Evolutionary conservation across 2,113 vertebrate species (phyloP).

Genomic region (Felis chaus): DNA sequence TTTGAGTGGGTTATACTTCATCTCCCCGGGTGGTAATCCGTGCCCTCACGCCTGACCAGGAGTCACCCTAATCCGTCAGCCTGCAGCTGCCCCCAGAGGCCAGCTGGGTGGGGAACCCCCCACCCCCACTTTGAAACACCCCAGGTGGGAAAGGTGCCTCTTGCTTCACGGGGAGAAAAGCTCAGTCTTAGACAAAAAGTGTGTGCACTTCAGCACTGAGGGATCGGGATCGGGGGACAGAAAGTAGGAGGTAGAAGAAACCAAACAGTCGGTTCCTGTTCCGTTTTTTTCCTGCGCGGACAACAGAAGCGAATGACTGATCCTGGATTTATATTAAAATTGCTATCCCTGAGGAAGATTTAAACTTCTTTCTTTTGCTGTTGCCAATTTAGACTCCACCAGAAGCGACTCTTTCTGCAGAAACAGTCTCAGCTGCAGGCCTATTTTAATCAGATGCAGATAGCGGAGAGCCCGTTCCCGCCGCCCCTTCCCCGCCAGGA

Average conservation of each 20-base stretch:
- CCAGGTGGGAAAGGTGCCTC: background rate
- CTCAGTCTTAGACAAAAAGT: background rate
- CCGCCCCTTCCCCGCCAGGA: conserved; percentile 81
- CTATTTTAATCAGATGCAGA: conserved; percentile 99
- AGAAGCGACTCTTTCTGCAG: conserved; percentile 97
- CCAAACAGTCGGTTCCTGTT: background rate
- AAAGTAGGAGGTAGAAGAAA: background rate
- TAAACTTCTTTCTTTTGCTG: conserved; percentile 26
- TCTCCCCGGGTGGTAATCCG: background rate
- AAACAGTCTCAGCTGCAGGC: conserved; percentile 95
- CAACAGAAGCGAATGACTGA: background rate
- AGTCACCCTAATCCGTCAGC: background rate
- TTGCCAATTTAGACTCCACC: conserved; percentile 90
- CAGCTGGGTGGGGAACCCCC: background rate
- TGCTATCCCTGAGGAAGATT: background rate
- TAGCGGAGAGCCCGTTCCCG: conserved; percentile 91
- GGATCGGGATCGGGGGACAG: background rate
- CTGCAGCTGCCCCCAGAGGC: background rate
- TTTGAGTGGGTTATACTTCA: background rate
- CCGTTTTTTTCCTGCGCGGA: background rate
- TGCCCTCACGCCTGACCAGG: background rate
- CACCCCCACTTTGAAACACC: background rate
- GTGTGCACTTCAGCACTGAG: background rate
- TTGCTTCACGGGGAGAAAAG: background rate
- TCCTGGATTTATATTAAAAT: background rate